Evolutionary conservation across 2,113 vertebrate species (phyloP), one percentile per base, ranked within the genome.

Genomic region (Eudyptes chrysolophus): DNA sequence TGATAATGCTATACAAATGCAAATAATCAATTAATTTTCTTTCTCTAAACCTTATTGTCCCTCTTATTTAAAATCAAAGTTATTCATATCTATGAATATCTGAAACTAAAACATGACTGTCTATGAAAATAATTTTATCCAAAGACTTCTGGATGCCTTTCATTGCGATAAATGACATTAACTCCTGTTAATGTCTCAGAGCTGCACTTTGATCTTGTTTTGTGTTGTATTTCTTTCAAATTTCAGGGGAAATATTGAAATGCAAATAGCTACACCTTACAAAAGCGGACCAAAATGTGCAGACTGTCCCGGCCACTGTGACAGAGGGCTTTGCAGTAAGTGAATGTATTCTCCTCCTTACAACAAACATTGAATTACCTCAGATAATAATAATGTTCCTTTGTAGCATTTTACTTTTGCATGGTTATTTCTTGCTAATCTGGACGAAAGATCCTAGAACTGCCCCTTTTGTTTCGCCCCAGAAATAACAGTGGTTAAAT

Each of bases 261-360:
- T 80, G 16, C 46, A 75, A 70, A 52, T 89, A 36, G 54, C 90
- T 12, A 44, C 15, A 32, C 98, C 98, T 77, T 98, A 98, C 84
- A 95, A 40, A 32, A n/a, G 7, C 0, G 98, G 98, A 42, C 21
- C 17, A 13, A 57, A 55, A 57, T 98, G 98, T 88, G 90, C 38
- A 57, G 97, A 97, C 10, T 98, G 98, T 57, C 98, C 97, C 2
- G 29, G 78, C 6, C 7, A 96, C 75, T 98, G 98, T 61, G 98
- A 98, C 24, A 81, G 80, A 55, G 94, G 95, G 32, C 98, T 98
- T 42, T 98, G 98, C 82, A 98, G 98, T 98, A 98, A 98, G 98
- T 98, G 29, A 19, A 40, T 21, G 4, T 10, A 20, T 48, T 58
- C 58, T 68, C 6, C n/a, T 69, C 24, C 44, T 71, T 40, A 21